phyloP scores from a whole-genome alignment of 2,113 vertebrate species.

The Perognathus longimembris region DNA sequence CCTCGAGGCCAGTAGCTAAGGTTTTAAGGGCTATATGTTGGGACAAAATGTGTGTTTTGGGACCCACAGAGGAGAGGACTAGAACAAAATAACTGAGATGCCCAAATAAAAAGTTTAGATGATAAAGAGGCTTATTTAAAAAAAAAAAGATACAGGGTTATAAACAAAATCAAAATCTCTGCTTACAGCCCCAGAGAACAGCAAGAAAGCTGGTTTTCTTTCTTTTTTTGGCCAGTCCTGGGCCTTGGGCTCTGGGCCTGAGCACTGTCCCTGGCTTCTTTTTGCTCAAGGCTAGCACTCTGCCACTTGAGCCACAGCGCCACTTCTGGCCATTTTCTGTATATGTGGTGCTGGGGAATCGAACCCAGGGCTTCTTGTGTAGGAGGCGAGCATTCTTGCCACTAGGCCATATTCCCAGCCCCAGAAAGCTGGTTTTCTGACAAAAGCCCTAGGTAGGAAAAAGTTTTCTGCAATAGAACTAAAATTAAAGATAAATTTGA shows the following conservation, averaged over 20 bases:
- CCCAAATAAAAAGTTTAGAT: not conserved
- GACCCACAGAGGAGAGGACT: not conserved
- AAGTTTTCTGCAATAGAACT: not conserved
- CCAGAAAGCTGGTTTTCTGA: not conserved
- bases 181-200: not conserved
- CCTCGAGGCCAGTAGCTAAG: not conserved
- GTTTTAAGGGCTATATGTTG: not conserved
- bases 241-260: too few relatives aligned
- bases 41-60: not conserved
- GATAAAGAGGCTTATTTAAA: not conserved
- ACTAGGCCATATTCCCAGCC: too few relatives aligned
- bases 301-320: too few relatives aligned
- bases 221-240: too few relatives aligned
- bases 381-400: too few relatives aligned
- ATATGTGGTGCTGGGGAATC: too few relatives aligned
- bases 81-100: constrained; percentile 19
- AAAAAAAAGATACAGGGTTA: not conserved
- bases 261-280: too few relatives aligned
- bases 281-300: too few relatives aligned
- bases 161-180: constrained; percentile 49
- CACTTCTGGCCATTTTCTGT: too few relatives aligned
- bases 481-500: constrained; percentile 27
- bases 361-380: too few relatives aligned
- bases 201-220: constrained; percentile 14
- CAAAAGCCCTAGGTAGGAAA: constrained; percentile 30